Percentiles rank a stretch among this genome's conserved stretches.
Evolutionary conservation across 2,888 invertebrate genomes (phyloP).

Genomic region (Phragmatobia fuliginosa): DNA sequence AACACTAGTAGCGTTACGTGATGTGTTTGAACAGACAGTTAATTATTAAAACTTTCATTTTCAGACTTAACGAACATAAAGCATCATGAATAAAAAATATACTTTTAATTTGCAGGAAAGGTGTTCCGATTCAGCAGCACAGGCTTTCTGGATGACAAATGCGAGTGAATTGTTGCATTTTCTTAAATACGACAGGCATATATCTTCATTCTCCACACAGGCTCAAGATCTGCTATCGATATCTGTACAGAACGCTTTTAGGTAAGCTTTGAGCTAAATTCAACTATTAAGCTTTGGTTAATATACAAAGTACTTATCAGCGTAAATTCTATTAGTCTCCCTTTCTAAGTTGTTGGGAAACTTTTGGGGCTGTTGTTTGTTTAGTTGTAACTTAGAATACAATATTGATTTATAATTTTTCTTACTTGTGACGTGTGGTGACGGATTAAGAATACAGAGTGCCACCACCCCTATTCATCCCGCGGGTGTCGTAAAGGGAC

Average conservation of each 20-base stretch:
- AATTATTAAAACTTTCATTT: not conserved
- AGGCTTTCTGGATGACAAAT: slow-evolving; percentile 99
- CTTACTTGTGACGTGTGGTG: too few relatives aligned
- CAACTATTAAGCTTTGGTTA: not conserved
- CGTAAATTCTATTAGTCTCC: too few relatives aligned
- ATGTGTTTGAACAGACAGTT: not conserved
- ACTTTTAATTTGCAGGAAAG: slow-evolving; percentile 87
- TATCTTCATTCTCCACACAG: slow-evolving; percentile 96
- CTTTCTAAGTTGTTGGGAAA: too few relatives aligned
- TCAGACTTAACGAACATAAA: not conserved
- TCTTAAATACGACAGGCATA: slow-evolving; percentile 97
- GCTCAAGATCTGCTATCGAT: slow-evolving; percentile 97
- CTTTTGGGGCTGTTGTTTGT: too few relatives aligned
- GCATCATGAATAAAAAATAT: not conserved
- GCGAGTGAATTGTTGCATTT: slow-evolving; percentile 98
- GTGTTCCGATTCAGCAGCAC: slow-evolving; percentile 93
- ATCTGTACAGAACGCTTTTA: slow-evolving; percentile 96
- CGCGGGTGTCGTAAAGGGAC: too few relatives aligned
- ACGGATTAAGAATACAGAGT: too few relatives aligned
- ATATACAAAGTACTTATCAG: not conserved
- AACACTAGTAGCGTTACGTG: not conserved
- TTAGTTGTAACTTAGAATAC: too few relatives aligned
- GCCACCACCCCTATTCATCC: too few relatives aligned
- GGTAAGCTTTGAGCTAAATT: slow-evolving; percentile 71
- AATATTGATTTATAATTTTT: too few relatives aligned